Evolutionary conservation across 2,797 vertebrate species (phyloP).

Genomic region (Scolopax bukidnonensis): DNA sequence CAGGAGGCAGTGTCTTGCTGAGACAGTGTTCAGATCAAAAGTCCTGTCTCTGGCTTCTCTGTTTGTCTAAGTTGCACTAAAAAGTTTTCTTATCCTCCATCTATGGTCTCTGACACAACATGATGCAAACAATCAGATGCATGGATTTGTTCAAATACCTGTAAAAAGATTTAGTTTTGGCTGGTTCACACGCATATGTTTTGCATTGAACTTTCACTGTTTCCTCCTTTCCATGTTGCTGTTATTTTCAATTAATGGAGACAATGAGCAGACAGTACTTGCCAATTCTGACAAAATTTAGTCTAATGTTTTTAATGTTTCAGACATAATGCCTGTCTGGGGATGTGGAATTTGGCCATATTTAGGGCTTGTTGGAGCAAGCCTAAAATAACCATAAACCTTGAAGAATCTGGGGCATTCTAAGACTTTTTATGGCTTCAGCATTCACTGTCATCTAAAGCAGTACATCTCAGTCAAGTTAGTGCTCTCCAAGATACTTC

Average conservation of each 20-base stretch:
- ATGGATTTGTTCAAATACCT: neutral
- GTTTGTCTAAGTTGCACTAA: neutral
- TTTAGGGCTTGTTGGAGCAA: conserved; percentile 10
- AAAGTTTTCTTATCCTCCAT: neutral
- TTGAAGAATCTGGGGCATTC: neutral
- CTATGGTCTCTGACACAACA: neutral
- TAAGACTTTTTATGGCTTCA: neutral
- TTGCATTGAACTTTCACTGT: neutral
- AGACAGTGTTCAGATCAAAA: neutral
- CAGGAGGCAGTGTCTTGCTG: neutral
- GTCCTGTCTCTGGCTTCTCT: neutral
- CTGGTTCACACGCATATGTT: neutral
- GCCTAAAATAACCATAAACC: neutral
- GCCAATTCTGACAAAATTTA: conserved; percentile 4
- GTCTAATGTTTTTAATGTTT: neutral
- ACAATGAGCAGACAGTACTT: conserved; percentile 17
- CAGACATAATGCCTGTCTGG: neutral
- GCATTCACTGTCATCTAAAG: neutral
- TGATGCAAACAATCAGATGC: neutral
- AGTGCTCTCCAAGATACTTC: neutral
- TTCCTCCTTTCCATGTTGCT: neutral
- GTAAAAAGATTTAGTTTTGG: neutral
- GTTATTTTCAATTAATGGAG: conserved; percentile 13
- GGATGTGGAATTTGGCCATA: neutral
- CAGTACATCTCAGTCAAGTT: neutral